Conservation (phyloP, 2,888 invertebrate genomes). For the Entomobrya proxima region DNA sequence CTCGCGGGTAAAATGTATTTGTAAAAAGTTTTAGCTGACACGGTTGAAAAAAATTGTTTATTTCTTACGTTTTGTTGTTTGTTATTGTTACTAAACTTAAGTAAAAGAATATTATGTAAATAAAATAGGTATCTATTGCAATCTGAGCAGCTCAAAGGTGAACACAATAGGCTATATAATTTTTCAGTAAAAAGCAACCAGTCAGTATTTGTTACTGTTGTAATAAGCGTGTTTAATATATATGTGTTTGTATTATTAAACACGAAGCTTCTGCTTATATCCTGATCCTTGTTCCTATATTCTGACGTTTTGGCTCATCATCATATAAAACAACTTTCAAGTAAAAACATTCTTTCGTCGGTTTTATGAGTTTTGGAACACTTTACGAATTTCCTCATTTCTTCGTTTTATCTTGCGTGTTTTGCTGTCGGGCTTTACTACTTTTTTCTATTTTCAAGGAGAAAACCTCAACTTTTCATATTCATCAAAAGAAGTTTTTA, state of each 20-base stretch:
- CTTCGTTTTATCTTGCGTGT: conserved; percentile 8
- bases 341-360: conserved; percentile 35
- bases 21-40: no score
- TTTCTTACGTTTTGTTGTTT: conserved; percentile 26
- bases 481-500: conserved; percentile 37
- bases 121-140: conserved; percentile 40
- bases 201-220: no score
- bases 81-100: background rate
- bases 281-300: no score
- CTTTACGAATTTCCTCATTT: conserved; percentile 54
- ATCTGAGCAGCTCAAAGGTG: conserved; percentile 36
- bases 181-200: background rate
- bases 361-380: conserved; percentile 65
- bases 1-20: no score
- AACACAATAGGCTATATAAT: conserved; percentile 64
- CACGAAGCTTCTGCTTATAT: no score
- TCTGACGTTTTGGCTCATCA: no score
- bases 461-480: conserved; percentile 34
- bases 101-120: no score
- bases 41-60: background rate
- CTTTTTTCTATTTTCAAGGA: conserved; percentile 11
- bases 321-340: conserved; percentile 34
- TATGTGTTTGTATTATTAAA: no score
- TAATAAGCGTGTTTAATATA: no score
- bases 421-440: background rate